Conservation (phyloP, 53 echinoderm and acorn worm genomes). For the Henricia sp. region DNA sequence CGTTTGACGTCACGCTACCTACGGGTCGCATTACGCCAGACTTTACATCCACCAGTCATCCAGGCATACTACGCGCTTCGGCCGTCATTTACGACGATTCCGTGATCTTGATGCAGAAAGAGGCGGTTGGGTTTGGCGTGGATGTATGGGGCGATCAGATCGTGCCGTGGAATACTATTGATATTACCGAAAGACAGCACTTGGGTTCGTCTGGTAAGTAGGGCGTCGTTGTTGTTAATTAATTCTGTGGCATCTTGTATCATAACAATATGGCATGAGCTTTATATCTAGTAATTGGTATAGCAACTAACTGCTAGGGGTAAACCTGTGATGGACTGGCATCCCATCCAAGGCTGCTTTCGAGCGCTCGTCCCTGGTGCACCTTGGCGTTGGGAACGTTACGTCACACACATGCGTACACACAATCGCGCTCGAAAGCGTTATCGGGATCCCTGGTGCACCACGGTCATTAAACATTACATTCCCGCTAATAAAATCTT, state of each 20-base stretch:
- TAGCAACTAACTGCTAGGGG: too few relatives aligned
- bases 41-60: constrained; percentile 62
- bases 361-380: too few relatives aligned
- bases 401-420: too few relatives aligned
- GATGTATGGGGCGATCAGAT: constrained; percentile 63
- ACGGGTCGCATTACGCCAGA: constrained; percentile 55
- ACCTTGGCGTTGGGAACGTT: too few relatives aligned
- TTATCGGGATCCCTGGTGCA: too few relatives aligned
- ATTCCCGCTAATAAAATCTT: too few relatives aligned
- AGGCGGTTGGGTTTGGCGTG: constrained; percentile 54
- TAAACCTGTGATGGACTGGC: too few relatives aligned
- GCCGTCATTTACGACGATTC: constrained; percentile 58
- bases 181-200: neutral
- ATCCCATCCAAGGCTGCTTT: too few relatives aligned
- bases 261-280: too few relatives aligned
- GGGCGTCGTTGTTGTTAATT: neutral
- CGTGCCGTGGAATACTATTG: constrained; percentile 39
- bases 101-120: constrained; percentile 40
- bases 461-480: too few relatives aligned
- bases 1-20: constrained; percentile 64
- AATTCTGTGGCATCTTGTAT: neutral
- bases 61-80: constrained; percentile 51
- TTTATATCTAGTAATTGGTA: too few relatives aligned
- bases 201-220: neutral
- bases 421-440: too few relatives aligned